These are phyloP conservation scores for Zoroaster sp. DNA, from an alignment of 53 echinoderm and acorn worm species.

Conservation along the genomic window DNA sequence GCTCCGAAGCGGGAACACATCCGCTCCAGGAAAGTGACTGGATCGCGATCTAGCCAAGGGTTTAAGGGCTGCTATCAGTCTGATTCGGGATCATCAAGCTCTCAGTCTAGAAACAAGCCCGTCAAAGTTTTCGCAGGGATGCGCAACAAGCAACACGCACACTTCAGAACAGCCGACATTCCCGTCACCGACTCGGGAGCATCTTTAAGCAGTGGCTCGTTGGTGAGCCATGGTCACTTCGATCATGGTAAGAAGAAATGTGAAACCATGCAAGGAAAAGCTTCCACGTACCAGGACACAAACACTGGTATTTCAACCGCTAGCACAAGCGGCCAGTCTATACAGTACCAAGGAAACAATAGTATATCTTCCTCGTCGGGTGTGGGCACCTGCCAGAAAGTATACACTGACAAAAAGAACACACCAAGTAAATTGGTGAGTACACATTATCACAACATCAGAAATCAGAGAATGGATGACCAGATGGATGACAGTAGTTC, in stretches of 20 bases:
- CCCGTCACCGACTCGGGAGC: constrained; percentile 3
- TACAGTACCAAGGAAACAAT: background rate
- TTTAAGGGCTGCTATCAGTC: background rate
- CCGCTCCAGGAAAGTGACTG: constrained; percentile 32
- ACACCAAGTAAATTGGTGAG: background rate
- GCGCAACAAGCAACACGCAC: background rate
- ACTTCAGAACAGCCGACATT: background rate
- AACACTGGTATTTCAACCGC: constrained; percentile 27
- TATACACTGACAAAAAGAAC: constrained; percentile 2
- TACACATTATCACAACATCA: constrained; percentile 31
- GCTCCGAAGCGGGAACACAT: constrained; percentile 84
- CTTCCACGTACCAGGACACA: background rate
- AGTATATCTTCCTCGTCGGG: constrained; percentile 23
- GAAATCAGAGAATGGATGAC: background rate
- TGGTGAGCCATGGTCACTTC: background rate
- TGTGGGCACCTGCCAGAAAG: background rate
- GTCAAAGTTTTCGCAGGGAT: background rate
- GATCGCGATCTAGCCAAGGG: background rate
- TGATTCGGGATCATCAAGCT: constrained; percentile 16
- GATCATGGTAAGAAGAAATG: background rate
- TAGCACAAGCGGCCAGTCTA: constrained; percentile 8
- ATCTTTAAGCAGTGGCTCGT: constrained; percentile 21
- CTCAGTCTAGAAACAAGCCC: background rate
- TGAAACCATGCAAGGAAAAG: background rate
- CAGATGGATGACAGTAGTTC: background rate